Conservation (phyloP, 2,797 vertebrate genomes). For the Petrocephalus sullivani region DNA sequence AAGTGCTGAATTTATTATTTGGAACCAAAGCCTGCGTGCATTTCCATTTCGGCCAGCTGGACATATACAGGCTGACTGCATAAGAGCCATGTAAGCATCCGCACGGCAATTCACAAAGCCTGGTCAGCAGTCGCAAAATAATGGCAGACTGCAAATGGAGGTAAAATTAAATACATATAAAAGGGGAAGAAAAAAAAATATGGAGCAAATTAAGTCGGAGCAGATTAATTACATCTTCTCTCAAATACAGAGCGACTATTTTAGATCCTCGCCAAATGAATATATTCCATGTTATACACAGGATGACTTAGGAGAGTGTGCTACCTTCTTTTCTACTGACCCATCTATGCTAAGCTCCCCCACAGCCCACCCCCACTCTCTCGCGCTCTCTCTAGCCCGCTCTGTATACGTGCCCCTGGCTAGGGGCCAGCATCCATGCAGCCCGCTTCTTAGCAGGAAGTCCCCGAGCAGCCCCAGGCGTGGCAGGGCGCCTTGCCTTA, state of each 20-base stretch:
- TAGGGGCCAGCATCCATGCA: conserved; percentile 42
- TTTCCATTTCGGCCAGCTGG: background rate
- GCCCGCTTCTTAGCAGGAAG: conserved; percentile 61
- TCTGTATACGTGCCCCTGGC: conserved; percentile 26
- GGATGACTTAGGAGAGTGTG: background rate
- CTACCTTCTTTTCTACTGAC: background rate
- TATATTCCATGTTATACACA: background rate
- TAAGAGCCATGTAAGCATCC: background rate
- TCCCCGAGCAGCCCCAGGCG: conserved; percentile 56
- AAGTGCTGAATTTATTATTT: background rate
- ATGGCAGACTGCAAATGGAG: background rate
- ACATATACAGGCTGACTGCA: background rate
- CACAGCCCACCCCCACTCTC: background rate
- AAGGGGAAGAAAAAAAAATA: background rate
- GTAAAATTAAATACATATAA: background rate
- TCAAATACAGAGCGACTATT: background rate
- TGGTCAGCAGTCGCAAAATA: background rate
- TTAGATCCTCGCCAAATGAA: background rate
- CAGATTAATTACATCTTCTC: background rate
- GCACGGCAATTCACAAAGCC: background rate
- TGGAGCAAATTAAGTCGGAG: background rate
- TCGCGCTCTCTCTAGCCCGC: conserved; percentile 23
- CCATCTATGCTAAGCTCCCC: background rate
- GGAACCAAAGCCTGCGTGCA: background rate
- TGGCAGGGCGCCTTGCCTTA: conserved; percentile 66